Conservation (phyloP, 2,888 invertebrate genomes). For the Cetonia aurata region DNA sequence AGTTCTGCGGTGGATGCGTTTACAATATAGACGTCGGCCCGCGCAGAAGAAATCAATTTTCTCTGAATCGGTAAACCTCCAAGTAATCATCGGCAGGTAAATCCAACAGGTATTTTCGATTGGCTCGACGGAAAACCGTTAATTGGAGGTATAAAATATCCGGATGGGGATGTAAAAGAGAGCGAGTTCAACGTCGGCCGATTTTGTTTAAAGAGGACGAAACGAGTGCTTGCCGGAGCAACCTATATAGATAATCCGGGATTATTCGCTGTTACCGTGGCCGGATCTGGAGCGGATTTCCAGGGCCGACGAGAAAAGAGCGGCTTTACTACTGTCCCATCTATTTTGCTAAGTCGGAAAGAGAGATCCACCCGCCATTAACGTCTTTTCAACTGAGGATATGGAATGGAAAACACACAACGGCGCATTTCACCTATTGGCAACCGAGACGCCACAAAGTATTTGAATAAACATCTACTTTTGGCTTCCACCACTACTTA, state of each 20-base stretch:
- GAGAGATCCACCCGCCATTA: conserved; percentile 28
- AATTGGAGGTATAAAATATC: conserved; percentile 25
- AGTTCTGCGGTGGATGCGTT: not conserved
- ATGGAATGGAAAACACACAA: conserved; percentile 17
- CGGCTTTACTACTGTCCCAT: conserved; percentile 21
- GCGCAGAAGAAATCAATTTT: conserved; percentile 29
- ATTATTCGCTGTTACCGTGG: conserved; percentile 37
- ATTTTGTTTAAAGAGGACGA: conserved; percentile 19
- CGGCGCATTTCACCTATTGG: conserved; percentile 1
- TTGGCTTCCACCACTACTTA: no score
- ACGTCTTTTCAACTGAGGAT: conserved; percentile 24
- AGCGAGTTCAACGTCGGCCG: conserved; percentile 12
- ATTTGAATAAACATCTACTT: no score
- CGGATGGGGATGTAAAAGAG: not conserved
- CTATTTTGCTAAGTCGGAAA: conserved; percentile 29
- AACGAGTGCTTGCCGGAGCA: not conserved
- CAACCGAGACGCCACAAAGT: no score
- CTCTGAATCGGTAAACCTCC: conserved; percentile 18
- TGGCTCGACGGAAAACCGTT: conserved; percentile 7
- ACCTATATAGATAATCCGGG: conserved; percentile 19
- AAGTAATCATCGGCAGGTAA: conserved; percentile 4
- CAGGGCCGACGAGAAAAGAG: conserved; percentile 9
- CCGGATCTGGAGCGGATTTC: conserved; percentile 26
- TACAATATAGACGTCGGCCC: conserved; percentile 13
- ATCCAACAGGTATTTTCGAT: conserved; percentile 25